These are phyloP conservation scores for Drosophila melanosoma DNA, from an alignment of 2,888 invertebrate species.

Conservation along the genomic window DNA sequence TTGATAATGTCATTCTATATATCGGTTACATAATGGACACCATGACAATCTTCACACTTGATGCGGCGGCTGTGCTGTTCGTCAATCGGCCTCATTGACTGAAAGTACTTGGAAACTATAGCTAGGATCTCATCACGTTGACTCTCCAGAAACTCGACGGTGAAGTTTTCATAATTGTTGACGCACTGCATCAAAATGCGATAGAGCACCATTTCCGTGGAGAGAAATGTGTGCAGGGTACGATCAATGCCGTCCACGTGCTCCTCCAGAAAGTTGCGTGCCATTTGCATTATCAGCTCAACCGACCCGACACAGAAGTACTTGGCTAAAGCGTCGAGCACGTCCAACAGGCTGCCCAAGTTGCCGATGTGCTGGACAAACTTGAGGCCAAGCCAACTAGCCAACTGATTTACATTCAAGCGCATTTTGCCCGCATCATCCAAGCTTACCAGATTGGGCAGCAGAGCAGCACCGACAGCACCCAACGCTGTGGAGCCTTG, in stretches of 20 bases:
- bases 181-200: constrained; percentile 71
- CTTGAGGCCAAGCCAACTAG: constrained; percentile 56
- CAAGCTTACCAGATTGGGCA: constrained; percentile 54
- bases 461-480: constrained; percentile 33
- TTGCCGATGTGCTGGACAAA: constrained; percentile 76
- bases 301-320: constrained; percentile 64
- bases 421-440: constrained; percentile 27
- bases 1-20: neutral
- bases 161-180: constrained; percentile 64
- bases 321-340: constrained; percentile 62
- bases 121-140: constrained; percentile 44
- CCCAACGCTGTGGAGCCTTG: constrained; percentile 42
- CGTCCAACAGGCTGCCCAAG: constrained; percentile 64
- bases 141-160: constrained; percentile 55
- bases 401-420: constrained; percentile 48
- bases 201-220: constrained; percentile 77
- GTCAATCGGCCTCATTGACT: constrained; percentile 35
- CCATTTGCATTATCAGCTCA: constrained; percentile 66
- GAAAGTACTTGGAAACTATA: constrained; percentile 41
- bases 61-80: constrained; percentile 1
- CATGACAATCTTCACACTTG: constrained; percentile 46
- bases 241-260: constrained; percentile 62
- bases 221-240: constrained; percentile 64
- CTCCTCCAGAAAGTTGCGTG: constrained; percentile 68
- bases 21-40: constrained; percentile 38